phyloP scores from a whole-genome alignment of 2,113 vertebrate genomes.

The Ursus arctos region DNA sequence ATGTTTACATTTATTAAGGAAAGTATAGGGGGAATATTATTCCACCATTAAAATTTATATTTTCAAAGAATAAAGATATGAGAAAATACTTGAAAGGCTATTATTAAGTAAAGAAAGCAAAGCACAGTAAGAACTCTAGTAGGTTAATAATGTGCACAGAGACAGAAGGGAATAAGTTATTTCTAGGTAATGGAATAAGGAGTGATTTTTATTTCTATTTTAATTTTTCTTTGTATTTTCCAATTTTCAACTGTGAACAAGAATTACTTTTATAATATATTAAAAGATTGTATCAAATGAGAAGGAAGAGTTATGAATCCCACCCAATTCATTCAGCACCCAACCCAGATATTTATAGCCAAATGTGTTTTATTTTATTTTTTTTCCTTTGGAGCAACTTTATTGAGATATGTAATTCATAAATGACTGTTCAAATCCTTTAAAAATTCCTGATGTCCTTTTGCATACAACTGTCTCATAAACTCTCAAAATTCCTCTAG shows the following conservation, averaged over 20 bases:
- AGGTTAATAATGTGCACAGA: not conserved
- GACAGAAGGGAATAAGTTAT: not conserved
- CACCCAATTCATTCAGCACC: not conserved
- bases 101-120: not conserved
- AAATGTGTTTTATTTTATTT: not conserved
- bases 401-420: not conserved
- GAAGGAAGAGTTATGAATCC: slow-evolving; percentile 2
- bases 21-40: not conserved
- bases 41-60: not conserved
- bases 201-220: slow-evolving; percentile 12
- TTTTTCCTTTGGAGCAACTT: not conserved
- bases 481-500: not conserved
- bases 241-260: not conserved
- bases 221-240: not conserved
- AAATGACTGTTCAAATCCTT: not conserved
- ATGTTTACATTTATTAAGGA: slow-evolving; percentile 22
- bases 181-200: not conserved
- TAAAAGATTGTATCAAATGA: not conserved
- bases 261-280: not conserved
- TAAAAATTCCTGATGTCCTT: not conserved
- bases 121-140: not conserved
- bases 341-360: not conserved
- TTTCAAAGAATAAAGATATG: slow-evolving; percentile 5
- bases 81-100: not conserved
- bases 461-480: not conserved